A percentile compares a stretch with the other conserved stretches of the same genome.
phyloP scores from a whole-genome alignment of 1,140 invertebrate genomes.

The Trichonephila clavipes region DNA sequence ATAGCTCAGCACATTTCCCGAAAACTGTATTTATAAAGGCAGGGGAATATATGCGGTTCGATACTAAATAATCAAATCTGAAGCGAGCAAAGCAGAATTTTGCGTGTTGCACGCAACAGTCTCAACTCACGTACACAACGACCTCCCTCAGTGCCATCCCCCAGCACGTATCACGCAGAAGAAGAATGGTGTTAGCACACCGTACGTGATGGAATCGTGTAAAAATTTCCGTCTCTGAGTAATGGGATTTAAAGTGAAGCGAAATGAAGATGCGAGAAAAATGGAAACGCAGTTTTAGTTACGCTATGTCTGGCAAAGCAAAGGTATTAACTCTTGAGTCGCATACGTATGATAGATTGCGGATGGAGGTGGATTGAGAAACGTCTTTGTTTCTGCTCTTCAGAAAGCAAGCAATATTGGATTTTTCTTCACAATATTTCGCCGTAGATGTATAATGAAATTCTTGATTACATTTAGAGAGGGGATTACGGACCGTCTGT shows the following conservation, averaged over 20 bases:
- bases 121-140: neutral
- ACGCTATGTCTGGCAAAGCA: neutral
- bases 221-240: constrained; percentile 49
- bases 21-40: neutral
- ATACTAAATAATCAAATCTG: constrained; percentile 69
- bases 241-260: constrained; percentile 72
- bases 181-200: neutral
- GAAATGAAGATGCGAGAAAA: constrained; percentile 54
- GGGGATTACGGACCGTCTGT: neutral
- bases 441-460: neutral
- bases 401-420: neutral
- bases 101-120: constrained; percentile 63
- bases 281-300: neutral
- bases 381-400: neutral
- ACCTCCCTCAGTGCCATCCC: neutral
- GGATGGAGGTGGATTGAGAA: neutral
- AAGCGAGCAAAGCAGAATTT: neutral
- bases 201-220: constrained; percentile 63
- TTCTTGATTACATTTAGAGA: neutral
- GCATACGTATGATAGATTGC: neutral
- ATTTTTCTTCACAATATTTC: neutral
- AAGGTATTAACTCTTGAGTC: neutral
- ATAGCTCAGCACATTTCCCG: neutral
- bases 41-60: constrained; percentile 11
- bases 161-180: neutral